Conservation (phyloP, 1,140 invertebrate genomes). For the Drosophila triauraria region DNA sequence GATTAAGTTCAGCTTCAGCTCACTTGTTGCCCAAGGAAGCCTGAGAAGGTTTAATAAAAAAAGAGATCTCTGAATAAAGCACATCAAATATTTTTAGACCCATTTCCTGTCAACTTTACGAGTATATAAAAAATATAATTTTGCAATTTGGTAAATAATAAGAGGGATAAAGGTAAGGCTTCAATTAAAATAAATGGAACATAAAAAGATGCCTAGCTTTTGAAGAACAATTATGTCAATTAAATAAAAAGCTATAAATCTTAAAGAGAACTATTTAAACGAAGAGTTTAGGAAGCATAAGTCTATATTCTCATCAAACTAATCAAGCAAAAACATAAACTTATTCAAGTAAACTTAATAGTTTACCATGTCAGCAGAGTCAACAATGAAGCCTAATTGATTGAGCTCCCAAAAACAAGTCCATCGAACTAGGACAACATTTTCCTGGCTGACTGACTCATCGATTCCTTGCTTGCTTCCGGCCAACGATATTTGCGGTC, state of each 20-base stretch:
- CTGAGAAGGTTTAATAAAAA: not conserved
- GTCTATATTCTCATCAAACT: not conserved
- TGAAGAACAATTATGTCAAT: not conserved
- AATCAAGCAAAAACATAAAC: constrained; percentile 18
- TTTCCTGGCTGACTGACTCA: constrained; percentile 19
- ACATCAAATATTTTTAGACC: not conserved
- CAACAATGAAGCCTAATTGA: constrained; percentile 37
- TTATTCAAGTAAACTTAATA: constrained; percentile 11
- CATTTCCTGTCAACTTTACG: not conserved
- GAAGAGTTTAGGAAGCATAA: no score
- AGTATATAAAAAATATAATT: constrained; percentile 8
- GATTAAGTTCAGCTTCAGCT: constrained; percentile 15
- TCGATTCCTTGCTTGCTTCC: constrained; percentile 25
- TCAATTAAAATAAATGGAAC: not conserved
- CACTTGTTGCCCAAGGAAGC: constrained; percentile 20
- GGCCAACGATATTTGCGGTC: constrained; percentile 35
- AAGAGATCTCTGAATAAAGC: not conserved
- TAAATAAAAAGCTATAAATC: not conserved
- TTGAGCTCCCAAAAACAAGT: constrained; percentile 20
- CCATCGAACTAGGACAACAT: constrained; percentile 25
- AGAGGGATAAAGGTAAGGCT: not conserved
- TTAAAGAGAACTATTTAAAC: not conserved
- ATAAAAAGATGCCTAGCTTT: not conserved
- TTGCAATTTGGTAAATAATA: not conserved
- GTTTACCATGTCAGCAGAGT: not conserved